These are phyloP conservation scores for Onychomys torridus DNA, from an alignment of 2,797 vertebrate genomes.

Conservation along the genomic window DNA sequence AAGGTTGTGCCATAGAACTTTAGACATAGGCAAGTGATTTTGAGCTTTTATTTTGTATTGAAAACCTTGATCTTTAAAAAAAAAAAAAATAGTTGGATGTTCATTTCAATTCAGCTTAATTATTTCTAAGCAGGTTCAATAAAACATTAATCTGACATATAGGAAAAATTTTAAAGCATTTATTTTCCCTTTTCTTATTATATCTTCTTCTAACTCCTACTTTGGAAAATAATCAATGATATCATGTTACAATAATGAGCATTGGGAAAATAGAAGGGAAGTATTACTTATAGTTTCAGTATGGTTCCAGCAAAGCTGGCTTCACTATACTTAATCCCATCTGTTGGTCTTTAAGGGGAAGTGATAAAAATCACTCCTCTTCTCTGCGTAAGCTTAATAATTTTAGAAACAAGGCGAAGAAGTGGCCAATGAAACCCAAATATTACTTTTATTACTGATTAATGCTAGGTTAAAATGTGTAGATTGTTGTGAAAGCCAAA, in stretches of 20 bases:
- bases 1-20: not conserved
- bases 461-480: slow-evolving; percentile 2
- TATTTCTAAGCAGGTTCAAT: slow-evolving; percentile 27
- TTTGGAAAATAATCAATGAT: not conserved
- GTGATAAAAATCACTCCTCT: slow-evolving; percentile 55
- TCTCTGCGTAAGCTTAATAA: slow-evolving; percentile 58
- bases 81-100: not conserved
- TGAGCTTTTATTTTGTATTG: slow-evolving; percentile 20
- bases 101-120: slow-evolving; percentile 40
- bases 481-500: slow-evolving; percentile 31
- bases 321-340: slow-evolving; percentile 61
- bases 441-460: slow-evolving; percentile 63
- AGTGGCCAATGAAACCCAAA: slow-evolving; percentile 59
- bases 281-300: slow-evolving; percentile 39
- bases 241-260: not conserved
- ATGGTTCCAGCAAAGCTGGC: slow-evolving; percentile 36
- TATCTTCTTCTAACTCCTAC: not conserved
- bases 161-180: not conserved
- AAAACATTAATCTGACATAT: not conserved
- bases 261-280: slow-evolving; percentile 37
- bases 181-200: slow-evolving; percentile 18
- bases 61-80: not conserved
- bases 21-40: slow-evolving; percentile 7
- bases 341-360: slow-evolving; percentile 64
- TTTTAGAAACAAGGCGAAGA: slow-evolving; percentile 67